Base-by-base conservation (phyloP, 2,888 invertebrate genomes). In the Orthosia gracilis region DNA sequence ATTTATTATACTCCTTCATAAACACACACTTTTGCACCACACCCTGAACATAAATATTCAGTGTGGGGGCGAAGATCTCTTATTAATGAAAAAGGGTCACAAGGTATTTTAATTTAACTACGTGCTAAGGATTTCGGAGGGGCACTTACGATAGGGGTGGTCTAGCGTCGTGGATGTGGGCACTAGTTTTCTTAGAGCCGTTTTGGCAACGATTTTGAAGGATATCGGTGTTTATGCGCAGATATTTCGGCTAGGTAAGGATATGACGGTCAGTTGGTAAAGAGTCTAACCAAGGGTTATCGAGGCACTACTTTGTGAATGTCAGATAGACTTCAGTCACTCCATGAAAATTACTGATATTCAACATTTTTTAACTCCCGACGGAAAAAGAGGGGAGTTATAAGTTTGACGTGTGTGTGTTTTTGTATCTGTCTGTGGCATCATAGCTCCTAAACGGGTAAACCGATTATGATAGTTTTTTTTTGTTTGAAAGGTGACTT, bases 51-150 rank as follows among this genome's bases (percentile, higher is more conserved):
- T 96, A 96, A 96, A 96, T 96, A 96, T 96, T 96, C 96, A 96
- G 93, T 91, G 93, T 92, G 93, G 93, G 94, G 94, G 92, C 93
- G 91, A 94, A 96, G 96, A 96, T 96, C 94, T 96, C 96, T 94
- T 96, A 95, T 95, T 96, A 96, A 96, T 96, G 96, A 96, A 96
- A 96, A 96, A 96, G 96, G 96, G 96, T 96, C 96, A 95, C 94
- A 91, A 94, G 96, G 94, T 94, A 96, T 96, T 96, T 96, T 96
- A 96, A 96, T 96, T 96, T 96, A 96, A 96, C 94, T 96, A 96
- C 95, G 96, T 96, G 96, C 94, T 94, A 94, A 95, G 96, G 95
- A 93, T 94, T 94, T 93, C 90, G 89, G 86, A 76, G 91, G 90
- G 91, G 89, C 89, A 87, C 89, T 89, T 90, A 89, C 90, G 86